Conservation (phyloP, 2,113 vertebrate genomes). For the Oostethus manadensis region DNA sequence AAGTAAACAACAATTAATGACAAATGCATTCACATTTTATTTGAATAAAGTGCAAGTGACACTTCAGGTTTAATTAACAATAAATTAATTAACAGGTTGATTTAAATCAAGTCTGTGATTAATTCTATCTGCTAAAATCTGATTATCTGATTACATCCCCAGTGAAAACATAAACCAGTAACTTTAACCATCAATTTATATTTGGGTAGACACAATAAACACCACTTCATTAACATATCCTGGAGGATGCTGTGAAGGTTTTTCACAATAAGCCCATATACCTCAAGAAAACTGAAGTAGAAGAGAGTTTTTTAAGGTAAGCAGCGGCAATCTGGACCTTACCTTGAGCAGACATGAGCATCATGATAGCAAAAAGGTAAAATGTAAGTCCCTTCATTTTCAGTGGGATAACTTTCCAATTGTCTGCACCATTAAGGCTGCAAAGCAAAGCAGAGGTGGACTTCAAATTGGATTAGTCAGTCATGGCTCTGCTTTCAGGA, state of each 20-base stretch:
- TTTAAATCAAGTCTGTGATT: too few species aligned
- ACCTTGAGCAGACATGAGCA: constrained; percentile 45
- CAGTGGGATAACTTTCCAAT: constrained; percentile 8
- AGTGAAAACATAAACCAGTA: not conserved
- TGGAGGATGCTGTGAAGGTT: not conserved
- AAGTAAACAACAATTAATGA: too few species aligned
- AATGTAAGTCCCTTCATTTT: constrained; percentile 51
- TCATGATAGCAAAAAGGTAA: constrained; percentile 37
- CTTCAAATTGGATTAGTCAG: constrained; percentile 57
- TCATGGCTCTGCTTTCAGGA: constrained; percentile 28
- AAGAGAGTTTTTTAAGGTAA: too few species aligned
- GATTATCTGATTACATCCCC: too few species aligned
- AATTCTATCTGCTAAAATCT: too few species aligned
- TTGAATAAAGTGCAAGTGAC: too few species aligned
- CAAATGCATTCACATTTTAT: too few species aligned
- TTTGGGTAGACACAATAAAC: not conserved
- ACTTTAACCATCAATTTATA: too few species aligned
- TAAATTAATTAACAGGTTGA: too few species aligned
- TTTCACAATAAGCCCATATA: too few species aligned
- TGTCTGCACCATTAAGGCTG: constrained; percentile 19
- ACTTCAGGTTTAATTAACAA: too few species aligned
- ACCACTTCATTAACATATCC: not conserved
- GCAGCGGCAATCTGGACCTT: constrained; percentile 12
- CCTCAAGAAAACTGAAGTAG: too few species aligned
- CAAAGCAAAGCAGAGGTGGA: not conserved